Evolutionary conservation across 2,113 vertebrate species (phyloP).

Genomic region (Brachypodius melanocephalos): DNA sequence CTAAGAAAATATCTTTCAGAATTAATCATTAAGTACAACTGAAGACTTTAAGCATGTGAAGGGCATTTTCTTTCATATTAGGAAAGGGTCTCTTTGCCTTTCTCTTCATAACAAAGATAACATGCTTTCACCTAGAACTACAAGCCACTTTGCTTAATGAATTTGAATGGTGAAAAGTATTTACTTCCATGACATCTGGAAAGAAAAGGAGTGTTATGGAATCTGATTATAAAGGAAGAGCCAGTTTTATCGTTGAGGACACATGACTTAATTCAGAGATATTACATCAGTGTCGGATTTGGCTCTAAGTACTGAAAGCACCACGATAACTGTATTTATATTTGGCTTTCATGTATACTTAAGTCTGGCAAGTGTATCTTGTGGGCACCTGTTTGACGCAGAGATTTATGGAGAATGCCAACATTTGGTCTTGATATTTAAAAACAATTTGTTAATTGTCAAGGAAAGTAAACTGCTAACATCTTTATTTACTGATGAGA

Average conservation of each 20-base stretch:
- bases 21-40: background rate
- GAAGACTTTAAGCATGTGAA: background rate
- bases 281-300: slow-evolving; percentile 19
- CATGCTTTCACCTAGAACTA: background rate
- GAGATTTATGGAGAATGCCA: slow-evolving; percentile 64
- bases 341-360: slow-evolving; percentile 64
- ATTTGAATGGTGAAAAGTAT: background rate
- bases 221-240: background rate
- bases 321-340: slow-evolving; percentile 31
- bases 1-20: background rate
- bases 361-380: slow-evolving; percentile 62
- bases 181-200: background rate
- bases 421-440: slow-evolving; percentile 68
- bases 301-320: slow-evolving; percentile 23
- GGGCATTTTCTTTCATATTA: background rate
- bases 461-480: slow-evolving; percentile 70
- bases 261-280: background rate
- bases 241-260: background rate
- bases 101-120: background rate
- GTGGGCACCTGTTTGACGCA: slow-evolving; percentile 69
- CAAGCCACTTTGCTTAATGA: background rate
- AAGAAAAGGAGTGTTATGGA: background rate
- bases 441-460: slow-evolving; percentile 73
- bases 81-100: background rate
- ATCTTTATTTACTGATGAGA: slow-evolving; percentile 72